These are phyloP conservation scores for Alloplasta piceator DNA, from an alignment of 2,888 invertebrate species.

Conservation along the genomic window DNA sequence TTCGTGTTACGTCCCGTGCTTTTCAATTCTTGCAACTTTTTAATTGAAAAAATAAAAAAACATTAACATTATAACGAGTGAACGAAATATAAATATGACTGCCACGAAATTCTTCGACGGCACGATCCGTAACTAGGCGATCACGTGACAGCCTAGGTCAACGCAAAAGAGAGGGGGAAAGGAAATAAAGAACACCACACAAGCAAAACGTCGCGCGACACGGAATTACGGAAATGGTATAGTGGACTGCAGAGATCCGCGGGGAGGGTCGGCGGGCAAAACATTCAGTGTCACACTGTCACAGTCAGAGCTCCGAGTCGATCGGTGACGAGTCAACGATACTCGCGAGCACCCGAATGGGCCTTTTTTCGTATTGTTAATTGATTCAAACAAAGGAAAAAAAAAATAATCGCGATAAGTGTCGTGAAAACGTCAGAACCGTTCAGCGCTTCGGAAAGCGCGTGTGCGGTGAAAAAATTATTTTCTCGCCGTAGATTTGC, in stretches of 20 bases:
- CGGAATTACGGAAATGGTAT: slow-evolving; percentile 39
- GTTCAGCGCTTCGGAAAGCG: background rate
- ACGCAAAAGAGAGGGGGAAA: background rate
- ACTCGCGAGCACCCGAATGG: background rate
- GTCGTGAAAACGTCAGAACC: background rate
- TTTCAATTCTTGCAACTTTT: too few species aligned
- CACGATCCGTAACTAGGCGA: background rate
- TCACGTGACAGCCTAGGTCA: background rate
- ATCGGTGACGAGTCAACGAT: slow-evolving; percentile 8
- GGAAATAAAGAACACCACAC: background rate
- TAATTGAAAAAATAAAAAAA: too few species aligned
- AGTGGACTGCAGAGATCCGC: slow-evolving; percentile 38
- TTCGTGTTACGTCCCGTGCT: too few species aligned
- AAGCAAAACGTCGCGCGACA: slow-evolving; percentile 1
- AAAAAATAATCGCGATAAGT: background rate
- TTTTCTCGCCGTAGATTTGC: background rate
- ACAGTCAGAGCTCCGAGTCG: slow-evolving; percentile 41
- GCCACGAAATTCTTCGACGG: background rate
- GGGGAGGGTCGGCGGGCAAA: slow-evolving; percentile 37
- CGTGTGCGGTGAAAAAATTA: background rate
- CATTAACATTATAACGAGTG: too few species aligned
- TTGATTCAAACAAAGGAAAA: background rate
- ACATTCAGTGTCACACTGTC: slow-evolving; percentile 27
- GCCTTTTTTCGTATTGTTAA: background rate
- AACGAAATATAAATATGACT: background rate